phyloP scores from a whole-genome alignment of 2,797 vertebrate species.

The Myripristis jacobus region DNA sequence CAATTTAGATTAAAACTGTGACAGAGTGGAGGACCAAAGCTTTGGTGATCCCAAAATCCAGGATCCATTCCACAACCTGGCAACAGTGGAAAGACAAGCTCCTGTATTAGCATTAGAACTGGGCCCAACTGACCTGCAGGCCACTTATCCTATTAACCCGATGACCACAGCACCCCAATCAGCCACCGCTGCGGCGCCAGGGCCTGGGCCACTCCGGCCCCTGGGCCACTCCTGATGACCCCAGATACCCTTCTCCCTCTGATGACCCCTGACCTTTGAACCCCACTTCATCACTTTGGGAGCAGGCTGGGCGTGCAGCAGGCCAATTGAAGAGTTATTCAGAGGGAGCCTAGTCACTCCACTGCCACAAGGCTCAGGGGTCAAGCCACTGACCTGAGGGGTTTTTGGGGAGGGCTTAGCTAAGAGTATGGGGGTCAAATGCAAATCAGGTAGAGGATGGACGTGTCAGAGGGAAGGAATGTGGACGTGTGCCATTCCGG shows the following conservation, averaged over 20 bases:
- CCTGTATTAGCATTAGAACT: constrained; percentile 77
- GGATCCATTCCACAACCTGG: constrained; percentile 56
- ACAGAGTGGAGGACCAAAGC: constrained; percentile 30
- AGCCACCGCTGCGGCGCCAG: constrained; percentile 68
- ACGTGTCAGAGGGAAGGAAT: constrained; percentile 53
- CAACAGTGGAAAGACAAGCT: constrained; percentile 64
- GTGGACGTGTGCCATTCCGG: constrained; percentile 45
- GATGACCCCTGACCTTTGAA: constrained; percentile 70
- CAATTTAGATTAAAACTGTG: constrained; percentile 71
- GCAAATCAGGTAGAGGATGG: constrained; percentile 63
- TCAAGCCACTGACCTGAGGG: constrained; percentile 61
- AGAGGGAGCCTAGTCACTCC: constrained; percentile 57
- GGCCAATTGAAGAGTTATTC: constrained; percentile 59
- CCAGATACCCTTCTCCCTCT: constrained; percentile 73
- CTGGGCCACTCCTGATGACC: constrained; percentile 72
- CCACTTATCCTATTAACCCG: constrained; percentile 82
- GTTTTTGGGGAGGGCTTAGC: constrained; percentile 44
- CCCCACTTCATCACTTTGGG: constrained; percentile 67
- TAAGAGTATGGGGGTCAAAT: constrained; percentile 57
- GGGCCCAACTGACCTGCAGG: constrained; percentile 75
- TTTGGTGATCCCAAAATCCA: constrained; percentile 43
- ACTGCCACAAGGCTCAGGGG: constrained; percentile 50
- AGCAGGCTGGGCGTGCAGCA: constrained; percentile 68
- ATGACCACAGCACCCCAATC: constrained; percentile 73
- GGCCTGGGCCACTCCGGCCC: constrained; percentile 47